phyloP scores from a whole-genome alignment of 2,113 vertebrate species.

The Larimichthys crocea region DNA sequence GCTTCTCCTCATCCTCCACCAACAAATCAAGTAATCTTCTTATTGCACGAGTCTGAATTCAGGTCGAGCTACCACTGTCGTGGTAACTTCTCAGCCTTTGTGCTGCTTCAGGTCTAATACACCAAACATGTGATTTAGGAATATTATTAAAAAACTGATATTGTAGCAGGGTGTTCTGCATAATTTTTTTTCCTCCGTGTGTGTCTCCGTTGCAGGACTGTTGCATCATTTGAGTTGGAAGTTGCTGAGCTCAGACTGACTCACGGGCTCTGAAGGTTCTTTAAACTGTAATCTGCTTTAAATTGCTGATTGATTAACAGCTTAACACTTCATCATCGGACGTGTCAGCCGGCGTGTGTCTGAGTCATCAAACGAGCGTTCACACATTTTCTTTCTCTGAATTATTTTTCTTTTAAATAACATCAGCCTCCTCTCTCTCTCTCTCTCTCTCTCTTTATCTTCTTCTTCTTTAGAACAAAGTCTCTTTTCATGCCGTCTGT shows the following conservation, averaged over 20 bases:
- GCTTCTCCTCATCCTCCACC: conserved; percentile 1
- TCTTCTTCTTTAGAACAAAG: conserved; percentile 34
- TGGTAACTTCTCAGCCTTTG: conserved; percentile 25
- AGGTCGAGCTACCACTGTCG: conserved; percentile 32
- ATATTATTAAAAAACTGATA: conserved; percentile 36
- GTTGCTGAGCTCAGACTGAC: conserved; percentile 63
- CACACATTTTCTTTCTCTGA: conserved; percentile 2
- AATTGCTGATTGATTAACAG: conserved; percentile 50
- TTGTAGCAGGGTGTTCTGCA: conserved; percentile 40
- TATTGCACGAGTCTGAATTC: conserved; percentile 46
- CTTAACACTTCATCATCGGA: conserved; percentile 31
- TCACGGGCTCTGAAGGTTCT: conserved; percentile 43
- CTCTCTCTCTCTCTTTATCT: conserved; percentile 18
- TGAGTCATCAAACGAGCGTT: conserved; percentile 4
- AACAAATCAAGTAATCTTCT: conserved; percentile 52
- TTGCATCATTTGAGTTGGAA: conserved; percentile 60
- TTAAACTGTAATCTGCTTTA: conserved; percentile 44
- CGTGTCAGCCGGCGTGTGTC: background rate
- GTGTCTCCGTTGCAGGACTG: conserved; percentile 44
- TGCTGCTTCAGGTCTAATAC: conserved; percentile 16
- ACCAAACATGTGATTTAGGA: conserved; percentile 17
- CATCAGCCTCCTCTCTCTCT: background rate
- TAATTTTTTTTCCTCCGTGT: conserved; percentile 20
- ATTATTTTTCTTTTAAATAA: background rate
- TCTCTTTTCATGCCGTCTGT: conserved; percentile 25